Conservation (phyloP, 2,888 invertebrate species). For the Noctua comes region DNA sequence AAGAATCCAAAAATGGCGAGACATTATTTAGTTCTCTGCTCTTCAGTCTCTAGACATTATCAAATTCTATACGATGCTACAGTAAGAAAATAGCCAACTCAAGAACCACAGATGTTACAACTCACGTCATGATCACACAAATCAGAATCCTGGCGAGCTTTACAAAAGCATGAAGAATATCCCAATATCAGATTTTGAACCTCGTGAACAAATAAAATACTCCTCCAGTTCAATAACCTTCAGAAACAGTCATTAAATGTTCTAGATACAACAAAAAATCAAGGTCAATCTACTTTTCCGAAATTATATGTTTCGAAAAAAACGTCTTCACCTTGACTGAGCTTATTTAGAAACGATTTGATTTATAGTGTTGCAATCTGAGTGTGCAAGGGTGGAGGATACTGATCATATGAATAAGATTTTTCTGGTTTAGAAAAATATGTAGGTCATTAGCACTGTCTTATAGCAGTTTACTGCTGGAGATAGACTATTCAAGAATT, state of each 20-base stretch:
- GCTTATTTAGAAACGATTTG: conserved; percentile 3
- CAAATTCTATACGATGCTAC: neutral
- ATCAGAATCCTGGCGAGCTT: neutral
- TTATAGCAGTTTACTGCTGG: neutral
- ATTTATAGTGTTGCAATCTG: conserved; percentile 16
- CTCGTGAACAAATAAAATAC: neutral
- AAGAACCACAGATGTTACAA: neutral
- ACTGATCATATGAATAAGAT: neutral
- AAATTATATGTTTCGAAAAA: conserved; percentile 24
- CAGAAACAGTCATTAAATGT: neutral
- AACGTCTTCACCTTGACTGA: conserved; percentile 37
- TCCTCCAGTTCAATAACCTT: conserved; percentile 14
- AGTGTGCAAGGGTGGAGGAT: neutral
- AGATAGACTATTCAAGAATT: neutral
- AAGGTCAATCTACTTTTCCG: conserved; percentile 13
- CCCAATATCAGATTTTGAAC: neutral
- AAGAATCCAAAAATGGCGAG: neutral
- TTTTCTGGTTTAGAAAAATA: neutral
- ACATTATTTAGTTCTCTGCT: neutral
- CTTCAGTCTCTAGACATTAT: neutral
- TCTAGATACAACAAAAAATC: neutral
- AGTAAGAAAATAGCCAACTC: neutral
- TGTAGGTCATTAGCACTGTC: neutral
- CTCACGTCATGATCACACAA: too few relatives aligned
- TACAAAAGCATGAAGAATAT: neutral